Evolutionary conservation across 2,113 vertebrate genomes (phyloP), one percentile per base, ranked within the genome.

Genomic region (Hippoglossus stenolepis): DNA sequence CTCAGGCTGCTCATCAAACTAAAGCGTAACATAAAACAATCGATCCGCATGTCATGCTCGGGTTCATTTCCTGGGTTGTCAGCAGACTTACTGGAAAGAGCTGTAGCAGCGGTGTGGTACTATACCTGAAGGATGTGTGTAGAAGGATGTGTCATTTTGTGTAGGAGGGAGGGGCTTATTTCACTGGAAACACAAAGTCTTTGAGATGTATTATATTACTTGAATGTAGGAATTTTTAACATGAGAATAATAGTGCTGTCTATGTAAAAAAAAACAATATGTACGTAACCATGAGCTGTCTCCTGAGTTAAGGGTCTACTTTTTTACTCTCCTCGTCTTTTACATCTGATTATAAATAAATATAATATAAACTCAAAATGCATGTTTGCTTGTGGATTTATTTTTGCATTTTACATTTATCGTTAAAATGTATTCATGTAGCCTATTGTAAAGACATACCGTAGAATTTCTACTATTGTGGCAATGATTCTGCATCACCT

Each of bases 171-270:
- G 43, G 26, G 38, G 35, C 35, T 23, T 61, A 84, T 51, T 77
- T 62, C 23, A 66, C 53, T 77, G 28, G 73, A 79, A 78, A 20
- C 40, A 57, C 54, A 31, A 17, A 21, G 66, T 76, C 28, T 68
- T 81, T 85, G 51, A 57, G 62, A 69, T 94, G 72, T 94, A 83
- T 94, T 89, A 91, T 92, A 90, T 93, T 96, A 96, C 95, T 97
- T 96, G 94, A 97, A 96, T 95, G 88, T 95, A 93, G 93, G 92
- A 93, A 86, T 95, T 93, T 38, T 94, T 90, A 90, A 85, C 63
- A 76, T 77, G 7, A 51, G 15, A 38, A 79, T 85, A 84, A 76
- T 60, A 79, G 56, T 85, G 91, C 89, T 97, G 94, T 96, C 96
- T 94, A 95, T 95, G 60, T 70, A 80, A 84, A 75, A 80, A 80